Base-by-base conservation (phyloP, 2,888 invertebrate genomes). In the Drosophila dives region DNA sequence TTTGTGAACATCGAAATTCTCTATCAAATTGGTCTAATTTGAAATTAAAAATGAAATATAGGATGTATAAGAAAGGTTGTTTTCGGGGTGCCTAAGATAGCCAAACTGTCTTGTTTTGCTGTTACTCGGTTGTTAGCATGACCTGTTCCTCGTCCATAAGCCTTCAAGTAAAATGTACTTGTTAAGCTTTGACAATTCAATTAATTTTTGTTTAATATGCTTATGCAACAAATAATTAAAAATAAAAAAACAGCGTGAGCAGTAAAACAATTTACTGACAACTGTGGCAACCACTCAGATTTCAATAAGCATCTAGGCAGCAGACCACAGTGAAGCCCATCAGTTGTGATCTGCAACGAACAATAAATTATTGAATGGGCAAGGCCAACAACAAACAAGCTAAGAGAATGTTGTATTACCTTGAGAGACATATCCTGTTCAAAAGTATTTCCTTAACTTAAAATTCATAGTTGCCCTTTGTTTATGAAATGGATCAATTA, bases 171-270 rank as follows among this genome's bases (percentile, higher is more conserved):
- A 53, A 49, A 62, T 66, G 72, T 63, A 51, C 80, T 64, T 66
- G 58, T 71, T 64, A 51, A 72, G 62, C 62, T 76, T 80, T 86
- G 83, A 84, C 86, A 86, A 79, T 83, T 83, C 71, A 84, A 84
- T 84, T 84, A 84, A 83, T 65, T 80, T 79, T 67, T 66, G 70
- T 67, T 70, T 63, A 23, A 4, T 15, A 45, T 23, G 8, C 23
- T 45, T 45, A 8, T 49, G 56, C 49, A 10, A 29, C 45, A 55
- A 56, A 62, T 51, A 53, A 42, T 33, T 20, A 29, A n/a, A 26
- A 17, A 26, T 20, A 29, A n/a, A 32, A 17, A 23, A 48, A 11
- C 5, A 17, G 15, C 45, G 15, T 50, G 59, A 55, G 59, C 55
- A 42, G 40, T 33, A 68, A 61, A 62, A 51, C 62, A 72, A 60